phyloP scores from a whole-genome alignment of 1,140 invertebrate genomes.

The Littorina saxatilis region DNA sequence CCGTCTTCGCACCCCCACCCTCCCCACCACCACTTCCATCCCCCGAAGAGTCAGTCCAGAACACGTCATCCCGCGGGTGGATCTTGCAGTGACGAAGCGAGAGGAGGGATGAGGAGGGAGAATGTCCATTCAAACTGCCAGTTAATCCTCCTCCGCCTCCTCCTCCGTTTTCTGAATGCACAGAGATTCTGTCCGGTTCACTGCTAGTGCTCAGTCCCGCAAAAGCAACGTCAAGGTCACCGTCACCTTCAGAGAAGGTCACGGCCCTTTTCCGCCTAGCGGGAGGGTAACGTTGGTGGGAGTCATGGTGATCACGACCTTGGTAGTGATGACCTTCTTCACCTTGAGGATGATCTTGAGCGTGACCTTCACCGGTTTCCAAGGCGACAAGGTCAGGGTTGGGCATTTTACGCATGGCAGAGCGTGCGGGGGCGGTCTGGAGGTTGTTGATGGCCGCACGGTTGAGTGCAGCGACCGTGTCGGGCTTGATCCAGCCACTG shows the following conservation, averaged over 20 bases:
- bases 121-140: constrained; percentile 1
- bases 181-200: neutral
- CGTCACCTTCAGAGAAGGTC: constrained; percentile 23
- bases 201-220: neutral
- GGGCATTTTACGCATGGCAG: constrained; percentile 15
- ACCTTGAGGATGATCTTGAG: neutral
- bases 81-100: constrained; percentile 34
- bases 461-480: constrained; percentile 13
- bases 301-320: neutral
- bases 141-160: too few species aligned
- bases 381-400: constrained; percentile 24
- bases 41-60: constrained; percentile 13
- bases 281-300: neutral
- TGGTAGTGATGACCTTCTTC: too few species aligned
- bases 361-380: neutral
- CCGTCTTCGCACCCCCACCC: neutral
- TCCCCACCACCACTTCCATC: neutral
- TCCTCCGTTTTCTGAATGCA: neutral
- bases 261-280: constrained; percentile 10
- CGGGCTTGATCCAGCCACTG: constrained; percentile 22
- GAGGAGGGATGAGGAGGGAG: constrained; percentile 26
- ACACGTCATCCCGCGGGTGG: constrained; percentile 32
- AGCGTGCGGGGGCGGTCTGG: constrained; percentile 24
- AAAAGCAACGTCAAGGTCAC: neutral
- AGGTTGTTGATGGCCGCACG: constrained; percentile 25